These are phyloP conservation scores for Limanda limanda DNA, from an alignment of 2,113 vertebrate genomes.

Conservation along the genomic window DNA sequence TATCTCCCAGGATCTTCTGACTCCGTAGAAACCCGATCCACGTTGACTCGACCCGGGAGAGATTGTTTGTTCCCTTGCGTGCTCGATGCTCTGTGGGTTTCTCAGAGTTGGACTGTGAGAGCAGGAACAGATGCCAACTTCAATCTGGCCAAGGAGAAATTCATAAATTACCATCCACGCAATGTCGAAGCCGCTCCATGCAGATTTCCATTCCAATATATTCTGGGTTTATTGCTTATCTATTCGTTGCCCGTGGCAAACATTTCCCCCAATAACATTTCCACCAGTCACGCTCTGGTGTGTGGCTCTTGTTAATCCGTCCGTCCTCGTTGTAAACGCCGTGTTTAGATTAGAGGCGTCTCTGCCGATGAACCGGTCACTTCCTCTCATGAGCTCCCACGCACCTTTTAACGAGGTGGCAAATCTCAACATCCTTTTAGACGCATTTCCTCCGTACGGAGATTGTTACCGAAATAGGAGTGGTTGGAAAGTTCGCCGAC, in stretches of 20 bases:
- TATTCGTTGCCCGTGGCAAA: conserved; percentile 56
- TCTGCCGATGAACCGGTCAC: conserved; percentile 22
- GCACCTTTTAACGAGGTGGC: conserved; percentile 2
- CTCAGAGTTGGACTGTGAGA: conserved; percentile 39
- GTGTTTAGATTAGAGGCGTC: conserved; percentile 39
- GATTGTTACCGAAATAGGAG: not conserved
- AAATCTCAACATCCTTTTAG: not conserved
- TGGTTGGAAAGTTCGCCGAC: not conserved
- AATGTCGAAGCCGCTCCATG: conserved; percentile 47
- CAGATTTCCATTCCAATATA: conserved; percentile 58
- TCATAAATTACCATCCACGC: conserved; percentile 59
- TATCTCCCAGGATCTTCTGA: conserved; percentile 43
- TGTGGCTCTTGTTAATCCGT: conserved; percentile 48
- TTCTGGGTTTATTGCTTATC: conserved; percentile 67
- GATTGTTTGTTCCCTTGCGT: conserved; percentile 60
- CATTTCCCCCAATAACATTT: conserved; percentile 63
- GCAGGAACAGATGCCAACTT: conserved; percentile 33
- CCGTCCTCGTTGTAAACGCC: conserved; percentile 26
- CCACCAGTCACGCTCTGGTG: conserved; percentile 37
- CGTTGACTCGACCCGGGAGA: conserved; percentile 39
- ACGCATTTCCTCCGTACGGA: not conserved
- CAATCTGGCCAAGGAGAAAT: conserved; percentile 59
- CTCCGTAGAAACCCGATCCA: conserved; percentile 40
- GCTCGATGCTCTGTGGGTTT: conserved; percentile 55
- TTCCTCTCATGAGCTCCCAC: conserved; percentile 16